A percentile compares a stretch with the other conserved stretches of the same genome.
Evolutionary conservation across 2,113 vertebrate species (phyloP).

Genomic region (Sphaerodactylus townsendi): DNA sequence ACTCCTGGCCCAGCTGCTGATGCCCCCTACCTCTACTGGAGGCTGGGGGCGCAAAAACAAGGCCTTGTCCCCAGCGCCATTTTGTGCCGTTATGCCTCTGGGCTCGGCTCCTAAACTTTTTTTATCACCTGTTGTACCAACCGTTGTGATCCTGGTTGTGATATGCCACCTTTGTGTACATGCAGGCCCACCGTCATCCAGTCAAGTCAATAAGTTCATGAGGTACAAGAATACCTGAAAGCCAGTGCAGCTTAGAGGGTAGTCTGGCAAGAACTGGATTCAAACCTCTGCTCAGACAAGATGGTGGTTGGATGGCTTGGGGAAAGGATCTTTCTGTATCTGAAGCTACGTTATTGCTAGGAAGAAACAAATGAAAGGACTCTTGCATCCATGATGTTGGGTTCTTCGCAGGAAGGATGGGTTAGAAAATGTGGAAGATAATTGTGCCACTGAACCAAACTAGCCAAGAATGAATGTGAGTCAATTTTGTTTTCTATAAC

Average conservation of each 20-base stretch:
- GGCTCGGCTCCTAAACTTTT: neutral
- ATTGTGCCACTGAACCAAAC: neutral
- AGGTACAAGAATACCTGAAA: neutral
- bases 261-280: neutral
- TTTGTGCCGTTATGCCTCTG: too few relatives aligned
- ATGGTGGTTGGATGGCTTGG: neutral
- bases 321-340: neutral
- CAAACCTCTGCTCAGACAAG: neutral
- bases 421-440: neutral
- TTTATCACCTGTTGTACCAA: neutral
- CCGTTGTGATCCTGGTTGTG: neutral
- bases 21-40: too few relatives aligned
- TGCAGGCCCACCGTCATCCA: neutral
- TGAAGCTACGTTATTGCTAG: neutral
- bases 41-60: too few relatives aligned
- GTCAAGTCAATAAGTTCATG: neutral
- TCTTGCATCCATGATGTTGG: neutral
- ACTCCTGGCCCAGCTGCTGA: too few relatives aligned
- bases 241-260: neutral
- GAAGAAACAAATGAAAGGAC: neutral
- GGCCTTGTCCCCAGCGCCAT: too few relatives aligned
- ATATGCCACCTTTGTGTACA: neutral
- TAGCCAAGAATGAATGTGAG: neutral
- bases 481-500: neutral
- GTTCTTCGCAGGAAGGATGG: neutral